A percentile compares a stretch with the other conserved stretches of the same genome.
Conservation (phyloP, 2,113 vertebrate genomes). For the Albula glossodonta region DNA sequence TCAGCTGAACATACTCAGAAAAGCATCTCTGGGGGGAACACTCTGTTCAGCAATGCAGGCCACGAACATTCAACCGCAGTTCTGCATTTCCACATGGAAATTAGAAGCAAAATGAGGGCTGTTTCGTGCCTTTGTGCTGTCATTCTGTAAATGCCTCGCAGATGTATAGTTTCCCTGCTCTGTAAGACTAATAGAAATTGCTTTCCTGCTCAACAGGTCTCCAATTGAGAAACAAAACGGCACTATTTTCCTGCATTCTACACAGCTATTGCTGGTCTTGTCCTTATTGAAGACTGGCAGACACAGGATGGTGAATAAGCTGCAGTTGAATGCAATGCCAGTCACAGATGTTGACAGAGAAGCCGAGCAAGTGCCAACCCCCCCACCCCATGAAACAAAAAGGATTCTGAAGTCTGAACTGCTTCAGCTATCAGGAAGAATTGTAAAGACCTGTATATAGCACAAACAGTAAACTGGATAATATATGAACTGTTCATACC, state of each 20-base stretch:
- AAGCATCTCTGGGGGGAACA: too few species aligned
- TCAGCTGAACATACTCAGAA: too few species aligned
- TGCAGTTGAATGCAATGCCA: conserved; percentile 83
- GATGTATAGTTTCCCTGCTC: background rate
- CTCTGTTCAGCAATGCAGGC: too few species aligned
- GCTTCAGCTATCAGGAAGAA: conserved; percentile 99
- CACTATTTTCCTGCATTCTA: conserved; percentile 97
- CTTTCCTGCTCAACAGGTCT: conserved; percentile 77
- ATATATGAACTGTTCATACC: conserved; percentile 91
- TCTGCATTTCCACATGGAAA: background rate
- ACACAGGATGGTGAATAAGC: conserved; percentile 87
- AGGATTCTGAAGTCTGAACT: conserved; percentile 89
- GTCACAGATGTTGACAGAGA: conserved; percentile 85
- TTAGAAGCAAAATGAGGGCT: background rate
- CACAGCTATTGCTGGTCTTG: conserved; percentile 88
- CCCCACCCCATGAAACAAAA: conserved; percentile 26
- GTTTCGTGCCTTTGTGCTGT: background rate
- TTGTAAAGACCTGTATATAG: conserved; percentile 99
- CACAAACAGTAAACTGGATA: conserved; percentile 97
- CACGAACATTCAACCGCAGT: background rate
- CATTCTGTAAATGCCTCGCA: background rate
- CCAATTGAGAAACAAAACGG: conserved; percentile 91
- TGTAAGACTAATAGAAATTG: conserved; percentile 4
- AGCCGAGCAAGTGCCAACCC: conserved; percentile 95
- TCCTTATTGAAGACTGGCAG: conserved; percentile 87